Conservation (phyloP, 2,888 invertebrate species). For the Drosophila lutescens region DNA sequence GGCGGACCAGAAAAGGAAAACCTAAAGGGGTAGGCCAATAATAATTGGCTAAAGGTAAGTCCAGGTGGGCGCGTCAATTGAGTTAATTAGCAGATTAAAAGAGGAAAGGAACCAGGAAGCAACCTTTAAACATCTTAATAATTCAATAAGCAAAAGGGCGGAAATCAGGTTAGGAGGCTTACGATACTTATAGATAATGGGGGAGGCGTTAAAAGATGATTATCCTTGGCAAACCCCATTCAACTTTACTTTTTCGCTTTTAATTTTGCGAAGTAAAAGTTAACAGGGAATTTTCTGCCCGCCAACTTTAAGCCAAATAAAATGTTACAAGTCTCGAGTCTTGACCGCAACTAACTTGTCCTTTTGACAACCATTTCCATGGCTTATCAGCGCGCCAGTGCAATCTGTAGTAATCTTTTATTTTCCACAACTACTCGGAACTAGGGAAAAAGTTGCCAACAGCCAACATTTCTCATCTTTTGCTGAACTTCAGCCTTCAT, state of each 20-base stretch:
- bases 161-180: not conserved
- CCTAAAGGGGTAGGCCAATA: not conserved
- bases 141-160: constrained; percentile 32
- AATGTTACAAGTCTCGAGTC: constrained; percentile 9
- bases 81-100: constrained; percentile 42
- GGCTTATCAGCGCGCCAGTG: constrained; percentile 37
- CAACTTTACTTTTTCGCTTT: not conserved
- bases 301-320: constrained; percentile 18
- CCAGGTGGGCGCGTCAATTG: constrained; percentile 43
- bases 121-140: constrained; percentile 37
- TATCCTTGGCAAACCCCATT: constrained; percentile 7
- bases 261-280: constrained; percentile 3
- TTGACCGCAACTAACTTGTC: constrained; percentile 45
- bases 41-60: constrained; percentile 13
- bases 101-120: constrained; percentile 14
- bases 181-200: constrained; percentile 24
- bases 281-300: not conserved
- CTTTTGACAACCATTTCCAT: constrained; percentile 31
- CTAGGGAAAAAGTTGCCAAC: constrained; percentile 38
- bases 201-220: constrained; percentile 18
- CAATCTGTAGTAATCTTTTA: constrained; percentile 32
- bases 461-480: constrained; percentile 31
- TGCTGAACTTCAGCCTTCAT: constrained; percentile 1
- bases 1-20: not conserved
- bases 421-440: constrained; percentile 40